Evolutionary conservation across 2,888 invertebrate genomes (phyloP).

Genomic region (Orthosia gracilis): DNA sequence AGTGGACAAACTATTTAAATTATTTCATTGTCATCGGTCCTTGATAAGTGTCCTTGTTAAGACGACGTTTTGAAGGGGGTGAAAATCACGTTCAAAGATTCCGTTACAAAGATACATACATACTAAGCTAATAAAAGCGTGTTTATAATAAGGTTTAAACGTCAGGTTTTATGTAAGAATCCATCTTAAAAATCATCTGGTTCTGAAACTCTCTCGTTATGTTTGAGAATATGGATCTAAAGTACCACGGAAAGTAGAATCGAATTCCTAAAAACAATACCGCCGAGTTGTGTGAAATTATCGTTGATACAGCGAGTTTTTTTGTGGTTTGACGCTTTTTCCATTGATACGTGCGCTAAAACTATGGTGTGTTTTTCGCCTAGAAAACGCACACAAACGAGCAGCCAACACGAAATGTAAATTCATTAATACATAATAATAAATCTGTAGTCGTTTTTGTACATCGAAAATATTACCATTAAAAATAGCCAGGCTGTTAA

Average conservation of each 20-base stretch:
- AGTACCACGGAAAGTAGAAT: not conserved
- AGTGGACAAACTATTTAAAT: no score
- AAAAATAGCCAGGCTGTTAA: no score
- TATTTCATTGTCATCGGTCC: no score
- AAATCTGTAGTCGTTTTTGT: no score
- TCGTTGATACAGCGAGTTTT: not conserved
- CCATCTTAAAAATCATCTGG: no score
- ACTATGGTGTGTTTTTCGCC: not conserved
- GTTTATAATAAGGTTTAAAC: not conserved
- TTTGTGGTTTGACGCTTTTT: not conserved
- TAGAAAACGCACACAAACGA: not conserved
- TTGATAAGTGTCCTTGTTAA: no score
- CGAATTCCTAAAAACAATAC: not conserved
- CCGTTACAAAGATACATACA: no score
- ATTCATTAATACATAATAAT: not conserved
- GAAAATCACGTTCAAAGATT: no score
- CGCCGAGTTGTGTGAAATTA: not conserved
- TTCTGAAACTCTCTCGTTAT: not conserved
- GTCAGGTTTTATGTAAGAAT: conserved; percentile 4
- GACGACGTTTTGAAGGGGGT: no score
- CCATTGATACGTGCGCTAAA: not conserved
- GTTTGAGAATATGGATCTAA: not conserved
- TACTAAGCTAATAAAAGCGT: no score
- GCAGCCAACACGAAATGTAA: not conserved
- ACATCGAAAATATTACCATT: no score